phyloP scores from a whole-genome alignment of 2,113 vertebrate species.

The Hemiscyllium ocellatum region DNA sequence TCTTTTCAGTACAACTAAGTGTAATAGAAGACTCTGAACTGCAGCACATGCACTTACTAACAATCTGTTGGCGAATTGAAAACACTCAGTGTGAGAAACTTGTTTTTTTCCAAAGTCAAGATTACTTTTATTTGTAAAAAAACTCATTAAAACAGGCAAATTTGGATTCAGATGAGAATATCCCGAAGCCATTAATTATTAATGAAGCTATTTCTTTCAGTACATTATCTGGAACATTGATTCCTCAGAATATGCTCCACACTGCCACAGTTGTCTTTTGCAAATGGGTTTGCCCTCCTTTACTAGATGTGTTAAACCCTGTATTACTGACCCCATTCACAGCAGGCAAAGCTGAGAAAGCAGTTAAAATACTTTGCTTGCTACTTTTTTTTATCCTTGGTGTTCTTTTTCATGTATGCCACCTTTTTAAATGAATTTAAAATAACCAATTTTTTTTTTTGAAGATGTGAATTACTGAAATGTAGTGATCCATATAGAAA shows the following conservation, averaged over 20 bases:
- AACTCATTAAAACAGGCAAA: conserved; percentile 18
- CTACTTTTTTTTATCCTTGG: not conserved
- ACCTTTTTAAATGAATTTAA: conserved; percentile 20
- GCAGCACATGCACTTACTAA: not conserved
- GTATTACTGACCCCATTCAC: conserved; percentile 18
- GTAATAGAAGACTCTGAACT: not conserved
- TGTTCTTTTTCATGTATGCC: not conserved
- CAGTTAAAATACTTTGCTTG: not conserved
- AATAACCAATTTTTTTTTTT: conserved; percentile 31
- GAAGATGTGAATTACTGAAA: conserved; percentile 11
- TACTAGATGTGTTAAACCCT: not conserved
- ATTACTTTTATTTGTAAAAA: conserved; percentile 3
- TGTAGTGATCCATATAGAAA: conserved; percentile 17
- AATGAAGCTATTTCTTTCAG: conserved; percentile 28
- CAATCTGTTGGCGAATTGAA: conserved; percentile 9
- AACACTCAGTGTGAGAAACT: not conserved
- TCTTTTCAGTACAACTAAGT: not conserved
- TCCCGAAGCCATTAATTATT: conserved; percentile 12
- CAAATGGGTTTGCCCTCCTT: not conserved
- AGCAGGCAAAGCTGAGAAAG: not conserved
- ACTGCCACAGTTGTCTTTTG: not conserved
- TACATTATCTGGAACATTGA: conserved; percentile 34
- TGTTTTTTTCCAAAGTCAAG: not conserved
- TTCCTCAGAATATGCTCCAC: conserved; percentile 28
- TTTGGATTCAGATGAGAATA: not conserved